Percentiles rank a stretch among this genome's conserved stretches.
Conservation (phyloP, 1,140 invertebrate genomes). For the Drosophila busckii region DNA sequence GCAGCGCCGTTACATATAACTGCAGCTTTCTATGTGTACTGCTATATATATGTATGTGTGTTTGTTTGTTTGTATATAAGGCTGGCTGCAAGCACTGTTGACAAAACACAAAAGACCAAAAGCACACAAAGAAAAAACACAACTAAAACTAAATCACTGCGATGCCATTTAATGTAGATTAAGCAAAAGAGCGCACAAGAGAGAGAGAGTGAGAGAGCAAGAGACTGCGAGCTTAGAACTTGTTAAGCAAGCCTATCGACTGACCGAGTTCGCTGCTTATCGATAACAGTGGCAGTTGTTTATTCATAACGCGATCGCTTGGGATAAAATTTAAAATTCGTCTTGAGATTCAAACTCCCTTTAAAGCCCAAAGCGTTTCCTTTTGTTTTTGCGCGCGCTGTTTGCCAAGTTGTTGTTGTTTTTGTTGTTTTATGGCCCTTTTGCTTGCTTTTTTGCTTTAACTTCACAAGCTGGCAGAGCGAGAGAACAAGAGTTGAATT, state of each 20-base stretch:
- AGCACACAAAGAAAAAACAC: conserved; percentile 2
- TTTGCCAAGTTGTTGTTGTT: too few species aligned
- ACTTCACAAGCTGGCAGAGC: conserved; percentile 4
- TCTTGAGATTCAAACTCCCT: too few species aligned
- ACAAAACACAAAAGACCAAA: conserved; percentile 56
- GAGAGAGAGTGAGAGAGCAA: neutral
- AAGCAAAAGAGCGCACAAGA: conserved; percentile 4
- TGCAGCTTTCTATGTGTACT: neutral
- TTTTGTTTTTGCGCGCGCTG: too few species aligned
- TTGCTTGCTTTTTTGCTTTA: conserved; percentile 7
- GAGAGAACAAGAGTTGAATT: too few species aligned
- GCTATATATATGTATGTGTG: neutral
- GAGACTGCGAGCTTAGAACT: too few species aligned
- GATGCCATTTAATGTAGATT: conserved; percentile 34
- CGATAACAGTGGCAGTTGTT: too few species aligned
- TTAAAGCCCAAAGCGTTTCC: too few species aligned
- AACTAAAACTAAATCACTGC: conserved; percentile 35
- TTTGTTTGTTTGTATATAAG: neutral
- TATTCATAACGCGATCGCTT: too few species aligned
- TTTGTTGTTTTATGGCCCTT: neutral
- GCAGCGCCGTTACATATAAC: conserved; percentile 27
- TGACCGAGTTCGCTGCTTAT: too few species aligned
- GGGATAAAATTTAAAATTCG: too few species aligned
- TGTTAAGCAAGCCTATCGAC: too few species aligned
- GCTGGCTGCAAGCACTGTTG: conserved; percentile 47